These are phyloP conservation scores for Spinus pinus DNA, from an alignment of 2,797 vertebrate species.

Conservation along the genomic window DNA sequence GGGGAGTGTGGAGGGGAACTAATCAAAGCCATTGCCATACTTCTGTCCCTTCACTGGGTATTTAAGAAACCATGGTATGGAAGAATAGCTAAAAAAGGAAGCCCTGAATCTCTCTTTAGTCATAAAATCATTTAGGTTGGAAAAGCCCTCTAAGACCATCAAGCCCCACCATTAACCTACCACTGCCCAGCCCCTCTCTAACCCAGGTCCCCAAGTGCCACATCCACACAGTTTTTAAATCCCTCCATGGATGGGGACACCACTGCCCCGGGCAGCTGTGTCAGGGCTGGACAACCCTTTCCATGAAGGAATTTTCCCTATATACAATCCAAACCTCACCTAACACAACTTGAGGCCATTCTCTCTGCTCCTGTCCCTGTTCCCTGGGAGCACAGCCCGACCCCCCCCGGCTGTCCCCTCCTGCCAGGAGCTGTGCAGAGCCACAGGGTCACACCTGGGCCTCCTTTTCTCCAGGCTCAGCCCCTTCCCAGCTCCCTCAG, in stretches of 20 bases:
- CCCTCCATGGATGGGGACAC: accelerated
- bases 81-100: background rate
- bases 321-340: background rate
- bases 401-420: accelerated
- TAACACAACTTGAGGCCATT: accelerated
- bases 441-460: background rate
- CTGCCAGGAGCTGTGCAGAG: background rate
- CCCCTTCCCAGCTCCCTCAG: background rate
- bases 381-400: background rate
- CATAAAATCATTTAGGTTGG: background rate
- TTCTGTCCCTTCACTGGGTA: background rate
- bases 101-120: accelerated
- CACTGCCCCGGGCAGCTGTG: background rate
- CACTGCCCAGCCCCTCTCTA: background rate
- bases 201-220: accelerated
- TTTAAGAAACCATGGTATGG: accelerated
- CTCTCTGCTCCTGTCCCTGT: background rate
- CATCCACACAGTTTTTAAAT: accelerated
- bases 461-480: background rate
- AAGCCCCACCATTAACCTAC: background rate
- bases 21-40: accelerated
- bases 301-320: background rate
- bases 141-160: background rate
- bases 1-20: accelerated
- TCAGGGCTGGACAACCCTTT: background rate